phyloP scores from a whole-genome alignment of 2,113 vertebrate genomes.

The Melanerpes aurifrons region DNA sequence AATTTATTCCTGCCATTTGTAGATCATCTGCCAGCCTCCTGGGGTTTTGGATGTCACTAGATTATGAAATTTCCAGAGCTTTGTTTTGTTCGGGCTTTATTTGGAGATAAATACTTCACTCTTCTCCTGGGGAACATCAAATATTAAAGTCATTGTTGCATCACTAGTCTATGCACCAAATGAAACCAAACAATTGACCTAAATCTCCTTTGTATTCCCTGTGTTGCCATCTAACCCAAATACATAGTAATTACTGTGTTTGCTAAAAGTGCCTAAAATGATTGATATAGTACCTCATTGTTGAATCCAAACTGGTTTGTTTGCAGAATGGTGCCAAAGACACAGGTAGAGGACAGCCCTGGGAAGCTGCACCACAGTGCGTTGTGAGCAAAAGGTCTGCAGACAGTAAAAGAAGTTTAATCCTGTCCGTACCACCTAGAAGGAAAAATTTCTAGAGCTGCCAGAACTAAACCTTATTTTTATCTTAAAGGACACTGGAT shows the following conservation, averaged over 20 bases:
- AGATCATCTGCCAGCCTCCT: not conserved
- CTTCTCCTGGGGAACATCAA: not conserved
- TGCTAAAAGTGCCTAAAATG: not conserved
- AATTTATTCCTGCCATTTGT: not conserved
- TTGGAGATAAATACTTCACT: not conserved
- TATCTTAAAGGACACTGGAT: not conserved
- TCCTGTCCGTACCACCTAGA: not conserved
- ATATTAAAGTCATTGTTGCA: not conserved
- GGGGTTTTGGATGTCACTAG: not conserved
- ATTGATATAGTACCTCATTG: not conserved
- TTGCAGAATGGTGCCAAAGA: not conserved
- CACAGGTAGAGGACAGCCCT: fast-evolving
- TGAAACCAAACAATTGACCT: not conserved
- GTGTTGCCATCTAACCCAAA: not conserved
- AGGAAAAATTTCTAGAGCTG: not conserved
- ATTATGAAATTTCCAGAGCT: not conserved
- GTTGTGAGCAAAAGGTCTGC: not conserved
- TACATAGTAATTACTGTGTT: not conserved
- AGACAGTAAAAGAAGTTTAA: not conserved
- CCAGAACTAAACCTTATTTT: not conserved
- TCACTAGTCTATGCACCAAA: not conserved
- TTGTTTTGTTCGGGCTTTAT: not conserved
- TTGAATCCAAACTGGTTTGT: not conserved
- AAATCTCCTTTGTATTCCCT: not conserved
- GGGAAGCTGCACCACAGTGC: not conserved